Evolutionary conservation across 2,797 vertebrate genomes (phyloP).

Genomic region (Moxostoma hubbsi): DNA sequence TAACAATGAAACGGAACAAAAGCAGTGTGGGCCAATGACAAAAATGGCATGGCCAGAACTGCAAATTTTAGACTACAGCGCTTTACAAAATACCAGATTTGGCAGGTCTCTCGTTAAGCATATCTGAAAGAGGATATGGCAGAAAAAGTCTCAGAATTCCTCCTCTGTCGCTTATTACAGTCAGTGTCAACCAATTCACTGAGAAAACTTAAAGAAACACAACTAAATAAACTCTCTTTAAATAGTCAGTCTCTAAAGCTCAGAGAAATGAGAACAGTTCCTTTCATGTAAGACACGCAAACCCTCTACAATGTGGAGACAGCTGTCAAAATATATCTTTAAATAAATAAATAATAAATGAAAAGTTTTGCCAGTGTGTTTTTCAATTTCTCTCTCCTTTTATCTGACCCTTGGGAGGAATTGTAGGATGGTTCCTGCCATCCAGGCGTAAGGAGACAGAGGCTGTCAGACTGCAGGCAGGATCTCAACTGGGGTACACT

Average conservation of each 20-base stretch:
- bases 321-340: slow-evolving; percentile 60
- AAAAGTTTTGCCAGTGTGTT: slow-evolving; percentile 36
- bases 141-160: slow-evolving; percentile 18
- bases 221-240: slow-evolving; percentile 38
- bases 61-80: neutral
- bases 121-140: slow-evolving; percentile 1
- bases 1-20: neutral
- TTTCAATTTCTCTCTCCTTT: slow-evolving; percentile 49
- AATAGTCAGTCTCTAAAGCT: slow-evolving; percentile 28
- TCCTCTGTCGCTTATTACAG: slow-evolving; percentile 10
- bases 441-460: slow-evolving; percentile 62
- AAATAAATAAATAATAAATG: slow-evolving; percentile 57
- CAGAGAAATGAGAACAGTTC: slow-evolving; percentile 13
- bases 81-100: slow-evolving; percentile 5
- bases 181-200: slow-evolving; percentile 22
- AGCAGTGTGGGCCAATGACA: neutral
- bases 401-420: slow-evolving; percentile 64
- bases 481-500: slow-evolving; percentile 61
- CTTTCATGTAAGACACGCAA: slow-evolving; percentile 45
- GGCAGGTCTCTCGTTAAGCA: slow-evolving; percentile 6
- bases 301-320: slow-evolving; percentile 43
- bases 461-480: slow-evolving; percentile 72
- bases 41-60: neutral
- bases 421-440: slow-evolving; percentile 67
- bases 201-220: neutral